Conservation (phyloP, 2,797 vertebrate species). For the Ceryle rudis region DNA sequence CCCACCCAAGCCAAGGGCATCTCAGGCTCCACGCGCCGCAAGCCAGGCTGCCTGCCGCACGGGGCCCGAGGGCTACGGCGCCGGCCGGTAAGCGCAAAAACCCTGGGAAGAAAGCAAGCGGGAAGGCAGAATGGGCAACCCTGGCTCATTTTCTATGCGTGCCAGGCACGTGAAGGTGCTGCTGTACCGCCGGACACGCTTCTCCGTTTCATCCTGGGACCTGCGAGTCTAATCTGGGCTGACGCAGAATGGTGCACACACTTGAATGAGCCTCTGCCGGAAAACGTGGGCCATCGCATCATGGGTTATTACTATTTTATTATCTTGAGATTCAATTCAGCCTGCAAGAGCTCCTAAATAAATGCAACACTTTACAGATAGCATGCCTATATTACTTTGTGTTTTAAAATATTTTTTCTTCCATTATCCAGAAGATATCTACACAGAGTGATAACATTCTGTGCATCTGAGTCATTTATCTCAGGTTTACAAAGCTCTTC, state of each 20-base stretch:
- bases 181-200: neutral
- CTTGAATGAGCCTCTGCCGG: neutral
- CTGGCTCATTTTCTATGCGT: neutral
- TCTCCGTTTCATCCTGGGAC: neutral
- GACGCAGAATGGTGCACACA: rapidly evolving
- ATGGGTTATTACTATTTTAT: neutral
- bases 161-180: neutral
- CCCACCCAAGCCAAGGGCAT: neutral
- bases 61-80: neutral
- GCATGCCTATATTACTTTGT: neutral
- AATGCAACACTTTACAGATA: neutral
- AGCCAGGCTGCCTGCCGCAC: neutral
- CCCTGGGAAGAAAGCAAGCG: neutral
- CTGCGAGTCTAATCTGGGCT: neutral
- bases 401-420: neutral
- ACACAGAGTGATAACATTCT: neutral
- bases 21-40: neutral
- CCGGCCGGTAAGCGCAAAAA: neutral
- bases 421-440: neutral
- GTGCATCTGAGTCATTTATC: neutral
- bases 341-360: neutral
- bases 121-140: neutral
- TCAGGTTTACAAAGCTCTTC: neutral
- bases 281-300: neutral
- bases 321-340: neutral